A percentile compares a stretch with the other conserved stretches of the same genome.
Evolutionary conservation across 2,113 vertebrate genomes (phyloP).

Genomic region (Girardinichthys multiradiatus): DNA sequence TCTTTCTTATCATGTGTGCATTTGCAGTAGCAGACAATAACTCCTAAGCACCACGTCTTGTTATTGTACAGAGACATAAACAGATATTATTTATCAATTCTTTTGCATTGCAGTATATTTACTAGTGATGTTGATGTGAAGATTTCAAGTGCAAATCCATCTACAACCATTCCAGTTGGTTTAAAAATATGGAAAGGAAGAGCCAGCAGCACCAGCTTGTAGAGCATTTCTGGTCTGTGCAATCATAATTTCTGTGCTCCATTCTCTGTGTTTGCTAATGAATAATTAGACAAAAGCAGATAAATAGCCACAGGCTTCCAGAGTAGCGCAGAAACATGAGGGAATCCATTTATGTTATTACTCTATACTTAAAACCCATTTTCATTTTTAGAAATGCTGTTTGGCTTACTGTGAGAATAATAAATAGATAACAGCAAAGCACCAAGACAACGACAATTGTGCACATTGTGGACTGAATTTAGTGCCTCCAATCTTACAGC

Average conservation of each 20-base stretch:
- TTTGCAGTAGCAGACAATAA: neutral
- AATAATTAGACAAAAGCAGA: slow-evolving; percentile 81
- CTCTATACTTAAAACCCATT: slow-evolving; percentile 81
- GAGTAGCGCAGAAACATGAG: slow-evolving; percentile 40
- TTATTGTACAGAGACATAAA: neutral
- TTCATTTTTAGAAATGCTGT: slow-evolving; percentile 74
- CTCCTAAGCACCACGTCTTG: neutral
- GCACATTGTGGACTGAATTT: slow-evolving; percentile 47
- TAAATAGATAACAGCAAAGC: slow-evolving; percentile 77
- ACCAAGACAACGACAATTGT: slow-evolving; percentile 66
- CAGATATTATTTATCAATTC: neutral
- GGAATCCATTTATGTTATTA: slow-evolving; percentile 84
- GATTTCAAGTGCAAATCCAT: neutral
- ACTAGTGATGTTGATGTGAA: neutral
- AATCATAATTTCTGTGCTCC: slow-evolving; percentile 64
- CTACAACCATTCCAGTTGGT: neutral
- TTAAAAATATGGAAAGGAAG: neutral
- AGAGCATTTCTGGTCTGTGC: slow-evolving; percentile 27
- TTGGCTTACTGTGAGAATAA: slow-evolving; percentile 78
- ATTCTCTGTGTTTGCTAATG: slow-evolving; percentile 76
- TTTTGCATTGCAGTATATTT: neutral
- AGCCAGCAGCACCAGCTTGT: slow-evolving; percentile 6
- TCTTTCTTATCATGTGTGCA: neutral
- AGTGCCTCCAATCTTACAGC: slow-evolving; percentile 39
- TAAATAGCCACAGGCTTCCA: slow-evolving; percentile 66